Base-by-base conservation (phyloP, 2,113 vertebrate genomes). In the Hypocryptadius cinnamomeus region DNA sequence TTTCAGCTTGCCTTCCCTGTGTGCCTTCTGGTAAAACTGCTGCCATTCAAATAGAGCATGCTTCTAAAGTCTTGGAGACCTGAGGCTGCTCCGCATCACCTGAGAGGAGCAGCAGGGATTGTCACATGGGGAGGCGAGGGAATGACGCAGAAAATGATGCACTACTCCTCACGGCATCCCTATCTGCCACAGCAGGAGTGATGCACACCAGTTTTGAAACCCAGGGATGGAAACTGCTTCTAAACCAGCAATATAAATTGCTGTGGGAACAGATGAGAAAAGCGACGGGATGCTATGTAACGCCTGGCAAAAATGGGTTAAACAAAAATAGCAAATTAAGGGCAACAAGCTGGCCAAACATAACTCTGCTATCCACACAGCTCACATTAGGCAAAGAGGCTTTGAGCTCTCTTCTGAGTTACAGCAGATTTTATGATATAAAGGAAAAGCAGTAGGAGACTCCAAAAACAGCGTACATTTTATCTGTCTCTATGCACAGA, bases 371-470 rank as follows among this genome's bases (percentile, higher is more conserved):
- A 78, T 88, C 85, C 91, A 71, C 33, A 19, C 70, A 93, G 79
- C 72, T 69, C 80, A 74, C 11, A 6, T 50, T 39, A 68, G 44
- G 87, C 69, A 73, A 65, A 0, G 0, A 40, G 76, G 85, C 80
- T 95, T 86, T 93, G 77, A 89, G 59, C 40, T 92, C 44, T 59
- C 74, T 50, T 72, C 90, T 64, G 35, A 60, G 64, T 71, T 79
- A 94, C 37, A 78, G 87, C 27, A 80, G 72, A 91, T 86, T 90
- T 90, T 91, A 79, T 61, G 77, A 79, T 53, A 81, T 48, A 84
- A 91, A 85, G 64, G 56, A 94, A 94, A 92, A 91, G 87, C 87
- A 94, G 85, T 15, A 73, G 90, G 92, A 91, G 91, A 84, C 48
- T 94, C 64, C 76, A 94, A 80, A 69, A 83, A 83, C 94, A 57